A percentile compares a stretch with the other conserved stretches of the same genome.
phyloP scores from a whole-genome alignment of 2,888 invertebrate species.

The Zygothrica quintamaculata region DNA sequence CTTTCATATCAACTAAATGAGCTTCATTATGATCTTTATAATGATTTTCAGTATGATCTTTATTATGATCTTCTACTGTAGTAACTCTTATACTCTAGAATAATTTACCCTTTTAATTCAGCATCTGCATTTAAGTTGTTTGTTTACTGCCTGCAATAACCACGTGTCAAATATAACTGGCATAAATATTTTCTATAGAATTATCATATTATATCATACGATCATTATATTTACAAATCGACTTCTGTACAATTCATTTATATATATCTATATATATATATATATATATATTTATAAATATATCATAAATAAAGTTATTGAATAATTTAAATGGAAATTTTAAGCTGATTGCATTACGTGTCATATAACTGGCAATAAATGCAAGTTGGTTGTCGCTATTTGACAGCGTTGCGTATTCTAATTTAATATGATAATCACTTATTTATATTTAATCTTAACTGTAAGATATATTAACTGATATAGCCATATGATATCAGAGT shows the following conservation, averaged over 20 bases:
- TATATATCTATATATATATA: background rate
- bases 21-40: too few species aligned
- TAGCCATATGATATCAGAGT: too few species aligned
- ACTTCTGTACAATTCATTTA: background rate
- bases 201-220: background rate
- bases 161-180: background rate
- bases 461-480: too few species aligned
- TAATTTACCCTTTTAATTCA: too few species aligned
- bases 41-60: too few species aligned
- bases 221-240: background rate
- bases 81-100: too few species aligned
- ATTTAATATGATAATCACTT: background rate
- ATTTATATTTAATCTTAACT: background rate
- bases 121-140: background rate
- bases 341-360: background rate
- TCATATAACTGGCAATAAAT: too few species aligned
- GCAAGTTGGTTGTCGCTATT: too few species aligned
- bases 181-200: background rate
- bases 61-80: too few species aligned
- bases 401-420: background rate
- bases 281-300: background rate
- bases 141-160: background rate
- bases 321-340: background rate
- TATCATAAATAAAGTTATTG: too few species aligned
- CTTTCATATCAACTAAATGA: too few species aligned